These are phyloP conservation scores for Psettodes erumei DNA, from an alignment of 2,113 vertebrate genomes.

Conservation along the genomic window DNA sequence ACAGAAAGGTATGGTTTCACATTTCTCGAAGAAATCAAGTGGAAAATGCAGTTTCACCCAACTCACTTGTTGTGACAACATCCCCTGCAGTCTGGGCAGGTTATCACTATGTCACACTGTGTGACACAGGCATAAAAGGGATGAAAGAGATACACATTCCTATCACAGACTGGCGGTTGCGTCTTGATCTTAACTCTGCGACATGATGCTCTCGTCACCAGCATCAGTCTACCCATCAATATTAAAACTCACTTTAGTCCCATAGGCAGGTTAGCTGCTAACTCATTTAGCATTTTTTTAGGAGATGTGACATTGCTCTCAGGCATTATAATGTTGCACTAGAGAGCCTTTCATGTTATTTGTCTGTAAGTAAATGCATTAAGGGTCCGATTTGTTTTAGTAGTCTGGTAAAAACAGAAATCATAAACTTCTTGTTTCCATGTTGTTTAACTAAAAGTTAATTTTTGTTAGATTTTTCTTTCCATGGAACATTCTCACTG, in stretches of 20 bases:
- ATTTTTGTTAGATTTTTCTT: background rate
- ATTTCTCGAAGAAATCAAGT: conserved; percentile 8
- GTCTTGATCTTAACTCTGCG: conserved; percentile 6
- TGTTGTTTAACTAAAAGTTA: background rate
- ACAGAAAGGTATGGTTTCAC: background rate
- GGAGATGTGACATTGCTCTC: background rate
- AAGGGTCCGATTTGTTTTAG: background rate
- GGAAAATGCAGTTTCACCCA: background rate
- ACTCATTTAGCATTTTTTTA: background rate
- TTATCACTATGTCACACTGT: conserved; percentile 32
- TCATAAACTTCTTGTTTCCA: background rate
- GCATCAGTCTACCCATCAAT: background rate
- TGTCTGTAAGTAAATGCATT: background rate
- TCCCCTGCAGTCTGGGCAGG: conserved; percentile 17
- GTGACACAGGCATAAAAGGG: conserved; percentile 24
- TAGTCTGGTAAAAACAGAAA: background rate
- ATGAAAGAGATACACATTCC: conserved; percentile 18
- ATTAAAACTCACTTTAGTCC: conserved; percentile 16
- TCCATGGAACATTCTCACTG: background rate
- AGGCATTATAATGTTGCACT: background rate
- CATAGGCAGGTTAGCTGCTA: conserved; percentile 8
- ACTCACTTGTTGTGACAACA: conserved; percentile 8
- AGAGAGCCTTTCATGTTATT: background rate
- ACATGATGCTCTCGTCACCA: conserved; percentile 1
- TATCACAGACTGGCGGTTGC: conserved; percentile 7